A percentile compares a stretch with the other conserved stretches of the same genome.
These are phyloP conservation scores for Acronicta alni DNA, from an alignment of 2,888 invertebrate genomes.

Conservation along the genomic window DNA sequence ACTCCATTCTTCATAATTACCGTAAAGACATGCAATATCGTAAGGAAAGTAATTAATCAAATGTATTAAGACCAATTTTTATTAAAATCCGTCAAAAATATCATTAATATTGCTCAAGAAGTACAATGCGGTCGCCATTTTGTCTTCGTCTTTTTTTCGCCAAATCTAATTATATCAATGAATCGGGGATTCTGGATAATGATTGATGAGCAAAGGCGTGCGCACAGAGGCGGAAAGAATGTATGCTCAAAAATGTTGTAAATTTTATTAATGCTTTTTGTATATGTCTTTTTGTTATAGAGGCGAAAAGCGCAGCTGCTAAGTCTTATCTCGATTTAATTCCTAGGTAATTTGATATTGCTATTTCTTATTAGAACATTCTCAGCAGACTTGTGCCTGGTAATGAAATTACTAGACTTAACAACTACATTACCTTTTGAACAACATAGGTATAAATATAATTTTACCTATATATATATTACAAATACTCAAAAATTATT, in stretches of 20 bases:
- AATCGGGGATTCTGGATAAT: slow-evolving; percentile 70
- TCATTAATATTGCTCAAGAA: slow-evolving; percentile 53
- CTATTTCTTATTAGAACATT: too few relatives aligned
- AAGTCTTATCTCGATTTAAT: too few relatives aligned
- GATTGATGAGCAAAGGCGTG: slow-evolving; percentile 71
- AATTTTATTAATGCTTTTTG: too few relatives aligned
- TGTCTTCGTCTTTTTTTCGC: slow-evolving; percentile 43
- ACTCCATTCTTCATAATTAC: slow-evolving; percentile 44
- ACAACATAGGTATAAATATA: too few relatives aligned
- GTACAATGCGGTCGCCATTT: slow-evolving; percentile 44
- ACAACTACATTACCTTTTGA: too few relatives aligned
- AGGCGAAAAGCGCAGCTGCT: too few relatives aligned
- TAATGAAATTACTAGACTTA: too few relatives aligned
- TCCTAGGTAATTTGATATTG: too few relatives aligned
- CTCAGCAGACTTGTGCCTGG: not conserved
- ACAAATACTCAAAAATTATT: too few relatives aligned
- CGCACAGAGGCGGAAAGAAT: not conserved
- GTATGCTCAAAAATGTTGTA: slow-evolving; percentile 2
- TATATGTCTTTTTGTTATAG: too few relatives aligned
- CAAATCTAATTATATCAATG: slow-evolving; percentile 78
- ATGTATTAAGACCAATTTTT: slow-evolving; percentile 36
- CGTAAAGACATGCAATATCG: slow-evolving; percentile 49
- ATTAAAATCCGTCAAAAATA: slow-evolving; percentile 49
- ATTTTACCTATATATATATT: too few relatives aligned
- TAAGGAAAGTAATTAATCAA: slow-evolving; percentile 50